Evolutionary conservation across 2,888 invertebrate genomes (phyloP), one percentile per base, ranked within the genome.

Genomic region (Cecidostiba fungosa): DNA sequence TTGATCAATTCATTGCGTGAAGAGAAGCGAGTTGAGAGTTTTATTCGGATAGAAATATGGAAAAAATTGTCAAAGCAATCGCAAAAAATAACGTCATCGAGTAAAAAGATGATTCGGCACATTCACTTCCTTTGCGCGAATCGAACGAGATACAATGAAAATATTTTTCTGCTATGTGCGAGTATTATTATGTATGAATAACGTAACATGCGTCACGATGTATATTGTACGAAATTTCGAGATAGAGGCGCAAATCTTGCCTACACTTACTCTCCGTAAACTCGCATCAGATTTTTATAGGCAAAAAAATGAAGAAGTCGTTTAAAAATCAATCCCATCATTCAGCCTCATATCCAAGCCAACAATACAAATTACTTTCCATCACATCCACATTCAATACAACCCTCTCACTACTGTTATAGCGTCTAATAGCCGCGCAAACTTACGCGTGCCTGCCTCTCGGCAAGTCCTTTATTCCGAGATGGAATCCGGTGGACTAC

Each of bases 391-490:
- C n/a, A n/a, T n/a, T n/a, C n/a, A n/a, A n/a, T 5, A 19, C 69
- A 32, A 29, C 19, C 69, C 69, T 5, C 50, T 19, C 19, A 16
- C 50, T 16, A 50, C 16, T 19, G 2, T 16, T 19, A 54, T 5
- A 3, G 70, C 39, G 4, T 36, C 8, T 47, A 69, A 69, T 78
- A 50, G 54, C 54, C n/a, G 54, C 43, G 80, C 16, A 72, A 72
- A 36, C n/a, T 80, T 43, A 54, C n/a, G n/a, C 47, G 29, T 26
- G 16, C 59, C n/a, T 23, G 62, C 50, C 77, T 39, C 54, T 39
- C 54, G 50, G 26, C 77, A 70, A 82, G 39, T 59, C 82, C 70
- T 77, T 69, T 82, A 76, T 10, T 70, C 54, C 69, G 26, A 76
- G 47, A n/a, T n/a, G n/a, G 77, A 77, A 77, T 77, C 74, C 77